A percentile compares a stretch with the other conserved stretches of the same genome.
Evolutionary conservation across 2,113 vertebrate genomes (phyloP).

Genomic region (Cyphomyrus discorhynchus): DNA sequence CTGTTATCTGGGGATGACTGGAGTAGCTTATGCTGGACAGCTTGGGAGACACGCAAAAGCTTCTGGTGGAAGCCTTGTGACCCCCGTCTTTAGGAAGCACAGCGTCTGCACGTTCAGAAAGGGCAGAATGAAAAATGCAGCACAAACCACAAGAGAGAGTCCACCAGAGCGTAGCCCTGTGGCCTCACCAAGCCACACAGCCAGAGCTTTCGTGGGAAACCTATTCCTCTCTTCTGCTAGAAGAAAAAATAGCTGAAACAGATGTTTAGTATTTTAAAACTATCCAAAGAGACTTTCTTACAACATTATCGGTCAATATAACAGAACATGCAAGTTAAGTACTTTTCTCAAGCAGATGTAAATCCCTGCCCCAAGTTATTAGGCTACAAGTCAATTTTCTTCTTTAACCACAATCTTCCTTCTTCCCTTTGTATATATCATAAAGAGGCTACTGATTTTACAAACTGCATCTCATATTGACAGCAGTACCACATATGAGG

Average conservation of each 20-base stretch:
- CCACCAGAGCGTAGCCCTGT: neutral
- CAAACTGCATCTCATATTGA: neutral
- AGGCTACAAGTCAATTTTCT: neutral
- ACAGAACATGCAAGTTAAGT: neutral
- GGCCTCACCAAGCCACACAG: neutral
- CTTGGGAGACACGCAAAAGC: slow-evolving; percentile 30
- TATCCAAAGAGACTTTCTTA: neutral
- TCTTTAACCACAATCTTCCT: neutral
- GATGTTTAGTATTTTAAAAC: neutral
- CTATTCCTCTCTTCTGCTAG: slow-evolving; percentile 41
- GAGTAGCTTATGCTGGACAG: slow-evolving; percentile 33
- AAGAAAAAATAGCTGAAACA: slow-evolving; percentile 20
- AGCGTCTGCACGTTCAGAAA: slow-evolving; percentile 45
- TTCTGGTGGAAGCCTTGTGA: slow-evolving; percentile 31
- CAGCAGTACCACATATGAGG: neutral
- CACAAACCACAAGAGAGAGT: slow-evolving; percentile 40
- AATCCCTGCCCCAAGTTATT: neutral
- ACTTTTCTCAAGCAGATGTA: neutral
- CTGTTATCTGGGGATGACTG: slow-evolving; percentile 34
- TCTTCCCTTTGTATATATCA: neutral
- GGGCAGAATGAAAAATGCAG: slow-evolving; percentile 48
- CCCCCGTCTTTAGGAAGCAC: slow-evolving; percentile 33
- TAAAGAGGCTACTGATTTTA: neutral
- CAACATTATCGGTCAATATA: neutral
- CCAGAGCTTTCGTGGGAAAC: slow-evolving; percentile 30